These are phyloP conservation scores for Zaprionus ornatus DNA, from an alignment of 1,140 invertebrate species.

Conservation along the genomic window DNA sequence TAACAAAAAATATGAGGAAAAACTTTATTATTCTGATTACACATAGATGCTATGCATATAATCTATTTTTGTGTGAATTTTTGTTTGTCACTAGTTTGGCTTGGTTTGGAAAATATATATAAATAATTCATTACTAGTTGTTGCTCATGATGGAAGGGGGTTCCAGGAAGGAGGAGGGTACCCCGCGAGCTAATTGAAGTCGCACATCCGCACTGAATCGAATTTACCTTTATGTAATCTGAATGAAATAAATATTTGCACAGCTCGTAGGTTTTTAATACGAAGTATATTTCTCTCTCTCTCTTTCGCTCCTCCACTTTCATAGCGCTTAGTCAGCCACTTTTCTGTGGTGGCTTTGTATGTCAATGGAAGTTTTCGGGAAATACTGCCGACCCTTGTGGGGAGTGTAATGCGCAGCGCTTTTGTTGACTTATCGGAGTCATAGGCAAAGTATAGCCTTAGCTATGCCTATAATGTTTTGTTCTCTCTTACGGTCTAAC, in stretches of 20 bases:
- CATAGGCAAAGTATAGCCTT: slow-evolving; percentile 10
- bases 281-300: neutral
- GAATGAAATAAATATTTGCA: slow-evolving; percentile 34
- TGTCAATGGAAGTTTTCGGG: neutral
- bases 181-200: slow-evolving; percentile 36
- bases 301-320: neutral
- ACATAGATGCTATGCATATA: slow-evolving; percentile 19
- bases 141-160: neutral
- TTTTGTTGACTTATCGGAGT: slow-evolving; percentile 31
- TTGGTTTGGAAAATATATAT: slow-evolving; percentile 25
- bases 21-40: slow-evolving; percentile 27
- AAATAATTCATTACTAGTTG: slow-evolving; percentile 46
- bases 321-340: slow-evolving; percentile 12
- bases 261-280: slow-evolving; percentile 24
- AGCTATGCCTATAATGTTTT: neutral
- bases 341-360: neutral
- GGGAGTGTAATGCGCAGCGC: neutral
- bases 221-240: slow-evolving; percentile 36
- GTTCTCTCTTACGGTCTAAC: neutral
- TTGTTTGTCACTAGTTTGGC: slow-evolving; percentile 53
- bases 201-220: slow-evolving; percentile 42
- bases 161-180: neutral
- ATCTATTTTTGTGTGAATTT: slow-evolving; percentile 28
- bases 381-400: neutral
- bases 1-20: slow-evolving; percentile 14